These are phyloP conservation scores for Idaea straminata DNA, from an alignment of 2,888 invertebrate species.

Conservation along the genomic window DNA sequence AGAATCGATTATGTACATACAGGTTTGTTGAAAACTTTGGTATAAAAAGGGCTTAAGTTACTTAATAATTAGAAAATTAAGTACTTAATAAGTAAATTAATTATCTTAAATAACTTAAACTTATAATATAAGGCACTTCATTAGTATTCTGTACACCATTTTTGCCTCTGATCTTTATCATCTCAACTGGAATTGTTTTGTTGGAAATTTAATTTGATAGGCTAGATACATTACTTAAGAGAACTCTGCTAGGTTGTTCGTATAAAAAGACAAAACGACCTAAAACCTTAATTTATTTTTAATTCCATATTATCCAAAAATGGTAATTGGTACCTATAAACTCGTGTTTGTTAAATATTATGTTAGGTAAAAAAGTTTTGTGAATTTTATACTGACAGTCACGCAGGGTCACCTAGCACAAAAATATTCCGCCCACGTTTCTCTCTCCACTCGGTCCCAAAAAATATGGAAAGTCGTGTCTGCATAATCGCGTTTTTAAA, in stretches of 20 bases:
- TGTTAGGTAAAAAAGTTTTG: too few species aligned
- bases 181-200: neutral
- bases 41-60: neutral
- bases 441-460: constrained; percentile 6
- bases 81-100: neutral
- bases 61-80: neutral
- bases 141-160: neutral
- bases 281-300: too few species aligned
- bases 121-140: neutral
- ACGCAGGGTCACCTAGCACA: too few species aligned
- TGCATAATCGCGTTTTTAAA: constrained; percentile 46
- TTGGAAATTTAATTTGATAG: neutral
- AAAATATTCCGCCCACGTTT: neutral
- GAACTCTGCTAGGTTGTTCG: too few species aligned
- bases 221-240: too few species aligned
- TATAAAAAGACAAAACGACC: too few species aligned
- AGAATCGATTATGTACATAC: too few species aligned
- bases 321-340: too few species aligned
- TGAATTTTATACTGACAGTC: too few species aligned
- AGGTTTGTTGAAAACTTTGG: neutral
- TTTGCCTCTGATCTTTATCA: neutral
- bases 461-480: neutral
- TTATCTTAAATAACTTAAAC: constrained; percentile 1
- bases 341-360: too few species aligned
- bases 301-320: too few species aligned